Evolutionary conservation across 2,888 invertebrate genomes (phyloP), one percentile per base, ranked within the genome.

Genomic region (Napeogenes inachia): DNA sequence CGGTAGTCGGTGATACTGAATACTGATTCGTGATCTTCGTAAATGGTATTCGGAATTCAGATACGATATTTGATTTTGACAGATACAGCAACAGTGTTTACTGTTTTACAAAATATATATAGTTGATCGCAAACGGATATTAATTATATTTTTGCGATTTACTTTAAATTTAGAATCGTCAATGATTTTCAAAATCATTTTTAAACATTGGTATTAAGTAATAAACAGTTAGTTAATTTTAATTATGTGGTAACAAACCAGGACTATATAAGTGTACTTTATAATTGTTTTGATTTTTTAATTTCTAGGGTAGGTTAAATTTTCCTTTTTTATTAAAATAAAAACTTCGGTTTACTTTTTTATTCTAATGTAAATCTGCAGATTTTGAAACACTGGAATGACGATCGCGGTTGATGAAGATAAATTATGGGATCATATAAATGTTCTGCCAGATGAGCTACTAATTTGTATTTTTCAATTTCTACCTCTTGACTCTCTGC

Each of bases 361-460:
- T 42, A 4, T 57, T 10, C 10, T 42, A 38, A 38, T 38, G 8
- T 38, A 21, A 21, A 21, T 42, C 10, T 42, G 10, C 10, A 42
- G 42, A 42, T 42, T 42, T 42, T 42, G 8, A 12, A 42, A 42
- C 21, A 30, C 45, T 13, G 61, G 56, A 56, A 69, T 69, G 69
- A 65, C 68, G 32, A 47, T 66, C 21, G 53, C 45, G 21, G 32
- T 54, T 10, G 54, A 45, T 13, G 57, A 60, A 5, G 45, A 59
- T 10, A 57, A 61, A 50, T 35, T n/a, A 30, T 62, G 42, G 32
- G 53, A 54, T 10, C 32, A 50, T 33, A 78, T 84, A n/a, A 70
- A 82, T 65, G 64, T 69, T 57, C 72, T 91, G 60, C 91, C 91
- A 13, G 82, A 87, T 67, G 91, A 91, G 71, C 70, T 91, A 59